These are phyloP conservation scores for Wiebesia pumilae DNA, from an alignment of 1,140 invertebrate genomes.

Conservation along the genomic window DNA sequence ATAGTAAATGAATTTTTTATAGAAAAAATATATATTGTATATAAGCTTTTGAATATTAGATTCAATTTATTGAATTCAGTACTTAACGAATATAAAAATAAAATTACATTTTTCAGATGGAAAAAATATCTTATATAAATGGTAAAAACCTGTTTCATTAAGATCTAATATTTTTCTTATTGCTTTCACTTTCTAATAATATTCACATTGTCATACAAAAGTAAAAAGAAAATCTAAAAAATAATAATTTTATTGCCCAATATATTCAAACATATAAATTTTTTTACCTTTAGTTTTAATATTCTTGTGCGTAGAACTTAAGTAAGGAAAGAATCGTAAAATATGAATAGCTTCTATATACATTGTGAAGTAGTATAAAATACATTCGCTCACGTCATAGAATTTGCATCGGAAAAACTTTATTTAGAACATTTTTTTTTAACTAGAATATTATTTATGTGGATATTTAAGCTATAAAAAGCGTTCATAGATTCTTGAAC, in stretches of 20 bases:
- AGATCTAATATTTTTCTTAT: not conserved
- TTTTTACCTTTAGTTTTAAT: not conserved
- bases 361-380: not conserved
- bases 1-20: no score
- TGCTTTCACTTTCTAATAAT: not conserved
- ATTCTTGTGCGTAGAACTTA: not conserved
- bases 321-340: constrained; percentile 18
- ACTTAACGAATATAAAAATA: no score
- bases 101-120: no score
- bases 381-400: constrained; percentile 2
- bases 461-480: not conserved
- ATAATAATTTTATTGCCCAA: constrained; percentile 20
- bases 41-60: no score
- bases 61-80: no score
- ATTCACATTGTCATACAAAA: not conserved
- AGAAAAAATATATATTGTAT: no score
- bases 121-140: not conserved
- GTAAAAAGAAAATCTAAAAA: not conserved
- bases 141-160: not conserved
- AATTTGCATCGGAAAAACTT: constrained; percentile 12
- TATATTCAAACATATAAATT: not conserved
- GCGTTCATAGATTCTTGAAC: not conserved
- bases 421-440: not conserved
- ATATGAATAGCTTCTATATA: not conserved
- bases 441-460: not conserved